A percentile compares a stretch with the other conserved stretches of the same genome.
Conservation (phyloP, 2,113 vertebrate species). For the Sinocyclocheilus anshuiensis region DNA sequence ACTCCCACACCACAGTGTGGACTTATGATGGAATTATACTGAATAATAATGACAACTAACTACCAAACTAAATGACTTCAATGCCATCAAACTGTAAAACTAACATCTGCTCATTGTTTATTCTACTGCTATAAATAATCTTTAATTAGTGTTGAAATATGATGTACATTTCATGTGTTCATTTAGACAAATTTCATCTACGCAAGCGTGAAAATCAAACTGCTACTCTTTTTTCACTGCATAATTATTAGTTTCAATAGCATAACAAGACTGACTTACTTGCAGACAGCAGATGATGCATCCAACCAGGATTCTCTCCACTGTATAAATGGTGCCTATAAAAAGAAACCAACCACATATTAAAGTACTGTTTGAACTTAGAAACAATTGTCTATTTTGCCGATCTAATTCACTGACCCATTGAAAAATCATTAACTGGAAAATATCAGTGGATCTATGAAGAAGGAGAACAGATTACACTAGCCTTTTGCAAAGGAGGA, state of each 20-base stretch:
- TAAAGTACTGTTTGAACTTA: background rate
- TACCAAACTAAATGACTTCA: slow-evolving; percentile 21
- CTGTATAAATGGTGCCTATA: background rate
- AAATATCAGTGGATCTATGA: background rate
- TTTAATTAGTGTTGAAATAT: slow-evolving; percentile 32
- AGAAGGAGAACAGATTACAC: background rate
- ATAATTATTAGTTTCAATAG: background rate
- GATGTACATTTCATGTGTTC: slow-evolving; percentile 17
- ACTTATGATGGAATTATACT: slow-evolving; percentile 28
- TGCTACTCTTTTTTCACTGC: background rate
- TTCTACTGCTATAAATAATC: background rate
- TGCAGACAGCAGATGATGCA: background rate
- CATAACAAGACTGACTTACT: background rate
- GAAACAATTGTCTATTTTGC: background rate
- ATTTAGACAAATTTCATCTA: slow-evolving; percentile 1
- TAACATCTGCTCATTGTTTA: slow-evolving; percentile 41
- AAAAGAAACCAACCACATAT: background rate
- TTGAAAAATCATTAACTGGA: slow-evolving; percentile 3
- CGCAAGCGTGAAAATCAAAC: background rate
- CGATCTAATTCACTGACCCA: background rate
- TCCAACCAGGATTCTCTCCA: background rate
- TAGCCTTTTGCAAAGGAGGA: background rate
- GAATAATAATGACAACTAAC: slow-evolving; percentile 42
- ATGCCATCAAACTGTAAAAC: slow-evolving; percentile 23
- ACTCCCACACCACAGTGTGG: slow-evolving; percentile 12